phyloP scores from a whole-genome alignment of 1,140 invertebrate genomes.

The Brachionus sp. region DNA sequence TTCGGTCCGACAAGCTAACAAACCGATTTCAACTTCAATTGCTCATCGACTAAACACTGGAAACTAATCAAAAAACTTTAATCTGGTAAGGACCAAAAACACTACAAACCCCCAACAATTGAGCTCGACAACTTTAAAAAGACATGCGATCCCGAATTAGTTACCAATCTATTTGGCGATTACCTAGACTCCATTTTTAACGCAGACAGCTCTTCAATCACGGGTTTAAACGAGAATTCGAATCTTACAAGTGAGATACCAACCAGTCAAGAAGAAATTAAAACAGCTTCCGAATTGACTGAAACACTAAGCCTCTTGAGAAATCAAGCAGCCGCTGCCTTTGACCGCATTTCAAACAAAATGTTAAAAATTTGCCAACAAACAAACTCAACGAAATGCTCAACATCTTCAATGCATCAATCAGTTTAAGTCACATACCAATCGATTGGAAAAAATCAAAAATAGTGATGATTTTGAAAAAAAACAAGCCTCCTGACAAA shows the following conservation, averaged over 20 bases:
- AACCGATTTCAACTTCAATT: neutral
- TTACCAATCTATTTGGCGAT: no score
- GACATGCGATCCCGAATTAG: no score
- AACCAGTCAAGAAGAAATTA: no score
- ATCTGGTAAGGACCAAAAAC: neutral
- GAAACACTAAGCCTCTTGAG: neutral
- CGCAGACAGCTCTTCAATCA: neutral
- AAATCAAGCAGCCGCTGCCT: neutral
- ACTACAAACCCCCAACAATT: neutral
- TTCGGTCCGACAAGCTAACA: neutral
- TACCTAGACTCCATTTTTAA: no score
- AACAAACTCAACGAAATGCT: neutral
- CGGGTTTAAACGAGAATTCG: neutral
- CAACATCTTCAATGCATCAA: neutral
- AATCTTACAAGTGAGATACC: no score
- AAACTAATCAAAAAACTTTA: neutral
- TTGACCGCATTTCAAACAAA: neutral
- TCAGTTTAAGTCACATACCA: constrained; percentile 27
- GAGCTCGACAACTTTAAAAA: neutral
- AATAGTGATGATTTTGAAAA: constrained; percentile 46
- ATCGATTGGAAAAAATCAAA: constrained; percentile 39
- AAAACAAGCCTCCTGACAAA: constrained; percentile 24
- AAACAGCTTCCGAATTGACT: no score
- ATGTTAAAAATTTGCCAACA: neutral
- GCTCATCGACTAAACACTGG: neutral